Base-by-base conservation (phyloP, 2,797 vertebrate species). In the Crenichthys baileyi region DNA sequence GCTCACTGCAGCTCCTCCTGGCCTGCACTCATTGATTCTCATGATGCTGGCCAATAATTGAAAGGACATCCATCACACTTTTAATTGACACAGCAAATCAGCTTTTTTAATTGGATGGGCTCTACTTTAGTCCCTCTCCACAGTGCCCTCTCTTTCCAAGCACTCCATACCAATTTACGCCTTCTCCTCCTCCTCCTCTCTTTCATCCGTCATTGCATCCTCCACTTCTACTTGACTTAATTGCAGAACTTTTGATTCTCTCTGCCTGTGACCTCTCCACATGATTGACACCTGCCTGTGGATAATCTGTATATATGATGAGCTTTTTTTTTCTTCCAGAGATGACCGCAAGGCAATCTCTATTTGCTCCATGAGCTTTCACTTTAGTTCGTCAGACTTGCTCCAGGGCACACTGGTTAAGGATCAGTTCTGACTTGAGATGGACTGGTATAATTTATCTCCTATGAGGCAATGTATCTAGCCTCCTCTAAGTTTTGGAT, bases 81-180 rank as follows among this genome's bases (percentile, higher is more conserved):
- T 93, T 95, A 96, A 96, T 95, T 96, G 96, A 96, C 95, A 94
- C 78, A 92, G 94, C 92, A 96, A 97, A 97, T 97, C 95, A 95
- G 93, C 91, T 95, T 96, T 95, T 95, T 94, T 95, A 97, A 97
- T 96, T 96, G 95, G 95, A 96, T 94, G 92, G 92, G 92, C 89
- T 93, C 91, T 90, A 92, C 89, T 92, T 91, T 86, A 90, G 89
- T 90, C 88, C 73, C 71, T 80, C 44, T 81, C 73, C 71, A 83
- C 84, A 72, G 41, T 22, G 70, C 76, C 75, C 79, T 80, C 79
- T 78, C 80, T 72, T 68, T 78, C 48, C 65, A 71, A 51, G 65
- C 80, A 82, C 73, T 79, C 78, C 58, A 77, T 56, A 81, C 79
- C 76, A 85, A 79, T 90, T 76, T 78, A 71, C 53, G 74, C 83